Evolutionary conservation across 2,888 invertebrate species (phyloP), one percentile per base, ranked within the genome.

Genomic region (Diarsia rubi): DNA sequence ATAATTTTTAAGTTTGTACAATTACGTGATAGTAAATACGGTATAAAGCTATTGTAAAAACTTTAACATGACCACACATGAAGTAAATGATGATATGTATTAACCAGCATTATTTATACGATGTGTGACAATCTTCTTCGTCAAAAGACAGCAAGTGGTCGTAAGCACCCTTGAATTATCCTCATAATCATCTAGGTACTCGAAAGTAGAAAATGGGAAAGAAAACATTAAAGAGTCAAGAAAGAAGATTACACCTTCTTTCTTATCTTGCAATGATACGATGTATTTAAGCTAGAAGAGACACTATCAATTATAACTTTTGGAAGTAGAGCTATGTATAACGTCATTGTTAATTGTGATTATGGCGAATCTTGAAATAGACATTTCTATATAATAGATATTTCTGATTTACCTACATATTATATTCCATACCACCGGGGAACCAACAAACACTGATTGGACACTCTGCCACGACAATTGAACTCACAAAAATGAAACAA

Each of bases 1-100:
- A 60, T 73, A 66, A n/a, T 79, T 68, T 70, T 79, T 49, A 77
- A 65, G 31, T 64, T 42, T 65, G 27, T 73, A 67, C 37, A 60
- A 64, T 67, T 57, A 72, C 37, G 54, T 60, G 54, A 54, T 60
- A 47, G 52, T 78, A 27, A 37, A 64, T 54, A 79, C 42, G 47
- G 42, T 65, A 47, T 65, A 47, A 64, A 54, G 21, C 16, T 24
- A 16, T 49, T 68, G 59, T 52, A 27, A 52, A 49, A 42, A 27
- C 21, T 52, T 52, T 65, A 52, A 59, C 37, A 16, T 6, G 62
- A 19, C 24, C 60, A 16, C 77, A 67, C 21, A 67, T 11, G 45
- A 66, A 9, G 27, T 31, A n/a, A 62, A 60, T 16, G n/a, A 66
- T 65, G n/a, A n/a, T n/a, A n/a, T n/a, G 42, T 59, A 42, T 64